These are phyloP conservation scores for Exocentrus adspersus DNA, from an alignment of 2,888 invertebrate species.

Conservation along the genomic window DNA sequence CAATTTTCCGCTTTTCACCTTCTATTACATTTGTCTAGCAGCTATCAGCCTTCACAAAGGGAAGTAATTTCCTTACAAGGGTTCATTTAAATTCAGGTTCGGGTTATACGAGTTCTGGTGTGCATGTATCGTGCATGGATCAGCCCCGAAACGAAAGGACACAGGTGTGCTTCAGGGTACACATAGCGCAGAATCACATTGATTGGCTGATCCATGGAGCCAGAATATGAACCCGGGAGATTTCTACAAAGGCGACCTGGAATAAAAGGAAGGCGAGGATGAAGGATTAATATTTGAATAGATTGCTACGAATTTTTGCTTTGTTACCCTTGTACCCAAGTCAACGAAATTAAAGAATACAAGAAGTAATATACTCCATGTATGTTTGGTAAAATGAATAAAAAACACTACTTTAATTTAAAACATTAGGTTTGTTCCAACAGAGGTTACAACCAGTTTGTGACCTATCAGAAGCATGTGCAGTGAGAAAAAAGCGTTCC, in stretches of 20 bases:
- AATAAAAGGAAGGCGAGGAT: constrained; percentile 7
- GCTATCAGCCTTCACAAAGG: not conserved
- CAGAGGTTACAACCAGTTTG: too few species aligned
- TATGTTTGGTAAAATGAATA: too few species aligned
- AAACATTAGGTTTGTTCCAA: too few species aligned
- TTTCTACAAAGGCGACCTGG: constrained; percentile 7
- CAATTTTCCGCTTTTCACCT: not conserved
- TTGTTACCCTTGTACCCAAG: too few species aligned
- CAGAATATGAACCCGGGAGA: constrained; percentile 19
- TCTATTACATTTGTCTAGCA: not conserved
- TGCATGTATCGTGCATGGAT: constrained; percentile 15
- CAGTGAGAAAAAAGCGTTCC: too few species aligned
- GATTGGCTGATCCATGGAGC: constrained; percentile 41
- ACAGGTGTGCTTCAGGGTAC: constrained; percentile 21
- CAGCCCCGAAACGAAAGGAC: constrained; percentile 24
- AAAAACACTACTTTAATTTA: too few species aligned
- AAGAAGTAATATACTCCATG: too few species aligned
- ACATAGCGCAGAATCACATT: constrained; percentile 48
- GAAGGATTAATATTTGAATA: constrained; percentile 20
- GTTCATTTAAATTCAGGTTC: constrained; percentile 22
- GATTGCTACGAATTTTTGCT: not conserved
- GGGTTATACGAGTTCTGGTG: constrained; percentile 7
- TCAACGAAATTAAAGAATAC: too few species aligned
- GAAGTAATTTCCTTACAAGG: constrained; percentile 13
- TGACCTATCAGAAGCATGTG: too few species aligned